Evolutionary conservation across 2,113 vertebrate genomes (phyloP), one percentile per base, ranked within the genome.

Genomic region (Poicephalus meyeri): DNA sequence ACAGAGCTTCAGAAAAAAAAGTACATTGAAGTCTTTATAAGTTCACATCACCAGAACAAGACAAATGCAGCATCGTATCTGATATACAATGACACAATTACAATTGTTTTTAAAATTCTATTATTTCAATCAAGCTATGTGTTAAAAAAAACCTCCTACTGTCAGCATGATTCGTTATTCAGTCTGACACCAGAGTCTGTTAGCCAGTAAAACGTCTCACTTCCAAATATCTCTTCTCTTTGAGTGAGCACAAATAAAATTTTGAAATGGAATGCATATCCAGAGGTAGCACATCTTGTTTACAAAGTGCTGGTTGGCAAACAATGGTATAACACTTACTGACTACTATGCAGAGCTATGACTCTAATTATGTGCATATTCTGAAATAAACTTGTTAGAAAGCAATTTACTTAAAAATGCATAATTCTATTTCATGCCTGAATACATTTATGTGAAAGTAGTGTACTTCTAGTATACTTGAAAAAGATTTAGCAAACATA

Each of bases 1-100:
- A 93, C 95, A 96, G 93, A 97, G 80, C 80, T 97, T 91, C 88
- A 81, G 89, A 94, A 96, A 76, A 87, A 91, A 88, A 39, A 61
- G 80, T 80, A 74, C 80, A 74, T 33, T 88, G 66, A 96, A 97
- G 76, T 95, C 89, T 96, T 96, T 96, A 92, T 96, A 97, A 96
- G 93, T 98, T 97, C 96, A 96, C 52, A 80, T 94, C 78, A 93
- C 74, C 78, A 95, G 78, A 96, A 97, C 49, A 91, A 92, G 85
- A 96, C 44, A 98, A 97, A 96, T 83, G 28, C 56, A 96, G 19
- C 55, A 84, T 94, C 53, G 87, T 95, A 91, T 94, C 94, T 95
- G 92, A 96, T 92, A 91, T 8, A 31, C 52, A 94, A 37, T 24
- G 17, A 69, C 79, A 95, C 19, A 64, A 41, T 74, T 80, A 24